Evolutionary conservation across 2,113 vertebrate genomes (phyloP).

Genomic region (Burhinus bistriatus): DNA sequence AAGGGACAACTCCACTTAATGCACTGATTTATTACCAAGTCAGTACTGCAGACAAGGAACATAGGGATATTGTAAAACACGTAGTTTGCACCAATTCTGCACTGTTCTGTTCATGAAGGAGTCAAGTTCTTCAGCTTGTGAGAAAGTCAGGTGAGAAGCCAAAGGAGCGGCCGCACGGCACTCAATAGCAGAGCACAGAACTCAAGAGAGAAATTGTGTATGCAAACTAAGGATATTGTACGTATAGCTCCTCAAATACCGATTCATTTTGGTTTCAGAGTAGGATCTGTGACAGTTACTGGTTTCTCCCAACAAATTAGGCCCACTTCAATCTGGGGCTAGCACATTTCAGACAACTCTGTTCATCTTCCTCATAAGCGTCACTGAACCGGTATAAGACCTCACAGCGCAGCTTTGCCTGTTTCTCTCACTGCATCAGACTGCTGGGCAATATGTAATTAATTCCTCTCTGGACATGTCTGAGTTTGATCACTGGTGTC

Average conservation of each 20-base stretch:
- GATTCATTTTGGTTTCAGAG: neutral
- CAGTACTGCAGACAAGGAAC: neutral
- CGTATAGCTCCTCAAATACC: neutral
- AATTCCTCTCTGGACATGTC: neutral
- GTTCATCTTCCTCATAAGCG: accelerated
- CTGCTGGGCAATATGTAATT: neutral
- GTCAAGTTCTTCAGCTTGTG: neutral
- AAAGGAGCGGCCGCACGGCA: neutral
- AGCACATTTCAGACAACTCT: neutral
- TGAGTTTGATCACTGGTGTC: neutral
- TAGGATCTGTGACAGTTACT: neutral
- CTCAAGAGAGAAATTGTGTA: neutral
- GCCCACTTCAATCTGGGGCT: neutral
- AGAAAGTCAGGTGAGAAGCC: neutral
- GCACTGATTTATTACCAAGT: neutral
- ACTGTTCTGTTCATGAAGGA: neutral
- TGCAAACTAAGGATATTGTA: neutral
- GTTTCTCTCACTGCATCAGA: neutral
- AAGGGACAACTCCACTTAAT: neutral
- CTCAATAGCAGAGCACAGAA: neutral
- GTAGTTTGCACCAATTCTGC: neutral
- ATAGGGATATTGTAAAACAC: neutral
- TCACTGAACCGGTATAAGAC: neutral
- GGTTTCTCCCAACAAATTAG: neutral
- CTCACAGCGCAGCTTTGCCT: neutral